A percentile compares a stretch with the other conserved stretches of the same genome.
Conservation (phyloP, 2,113 vertebrate genomes). For the Phaetusa simplex region DNA sequence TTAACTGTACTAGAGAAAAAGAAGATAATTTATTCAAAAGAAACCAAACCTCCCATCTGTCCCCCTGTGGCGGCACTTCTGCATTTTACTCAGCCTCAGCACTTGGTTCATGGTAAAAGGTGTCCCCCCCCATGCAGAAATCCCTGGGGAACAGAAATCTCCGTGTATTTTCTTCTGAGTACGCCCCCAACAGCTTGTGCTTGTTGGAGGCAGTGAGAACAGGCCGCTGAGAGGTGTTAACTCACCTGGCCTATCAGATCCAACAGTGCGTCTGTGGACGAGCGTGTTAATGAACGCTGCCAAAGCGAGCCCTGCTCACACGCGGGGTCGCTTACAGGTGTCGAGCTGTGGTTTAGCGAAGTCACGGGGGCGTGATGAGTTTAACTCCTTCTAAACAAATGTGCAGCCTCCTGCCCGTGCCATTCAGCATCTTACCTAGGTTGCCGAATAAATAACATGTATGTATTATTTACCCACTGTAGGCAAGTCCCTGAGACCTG, state of each 20-base stretch:
- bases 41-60: not conserved
- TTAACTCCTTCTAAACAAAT: not conserved
- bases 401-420: not conserved
- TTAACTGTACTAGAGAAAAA: not conserved
- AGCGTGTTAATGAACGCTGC: not conserved
- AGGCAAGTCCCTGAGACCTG: not conserved
- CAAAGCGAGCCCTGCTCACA: not conserved
- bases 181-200: not conserved
- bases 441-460: not conserved
- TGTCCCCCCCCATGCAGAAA: not conserved
- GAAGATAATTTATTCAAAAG: not conserved
- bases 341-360: accelerated
- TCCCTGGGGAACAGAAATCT: not conserved
- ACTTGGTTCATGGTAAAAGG: accelerated
- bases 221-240: not conserved
- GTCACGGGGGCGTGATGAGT: accelerated
- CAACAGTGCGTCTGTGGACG: accelerated
- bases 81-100: not conserved
- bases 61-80: accelerated
- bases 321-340: accelerated
- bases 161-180: not conserved
- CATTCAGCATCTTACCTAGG: not conserved
- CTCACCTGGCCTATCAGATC: not conserved
- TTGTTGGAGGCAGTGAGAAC: not conserved
- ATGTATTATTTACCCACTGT: not conserved